Conservation (phyloP, 2,888 invertebrate genomes). For the Cryptus armator region DNA sequence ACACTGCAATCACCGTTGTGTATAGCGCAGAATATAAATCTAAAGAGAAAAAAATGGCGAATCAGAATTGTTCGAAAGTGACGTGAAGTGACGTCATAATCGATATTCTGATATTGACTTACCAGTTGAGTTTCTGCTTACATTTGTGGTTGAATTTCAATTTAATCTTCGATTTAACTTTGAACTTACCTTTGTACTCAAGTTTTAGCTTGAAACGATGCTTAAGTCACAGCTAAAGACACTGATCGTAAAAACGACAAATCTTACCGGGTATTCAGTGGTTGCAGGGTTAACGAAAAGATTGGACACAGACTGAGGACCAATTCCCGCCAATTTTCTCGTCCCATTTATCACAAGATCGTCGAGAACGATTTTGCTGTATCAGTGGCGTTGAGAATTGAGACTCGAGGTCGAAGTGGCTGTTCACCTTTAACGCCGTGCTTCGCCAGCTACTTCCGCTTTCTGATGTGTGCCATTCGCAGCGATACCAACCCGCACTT, state of each 20-base stretch:
- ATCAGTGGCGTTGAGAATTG: slow-evolving; percentile 14
- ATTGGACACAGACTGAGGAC: slow-evolving; percentile 4
- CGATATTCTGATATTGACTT: no score
- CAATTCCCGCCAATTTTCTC: slow-evolving; percentile 25
- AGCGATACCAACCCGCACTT: slow-evolving; percentile 16
- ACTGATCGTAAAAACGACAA: not conserved
- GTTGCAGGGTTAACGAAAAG: slow-evolving; percentile 10
- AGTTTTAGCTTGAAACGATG: no score
- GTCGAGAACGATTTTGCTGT: slow-evolving; percentile 11
- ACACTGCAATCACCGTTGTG: not conserved
- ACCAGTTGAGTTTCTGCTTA: no score
- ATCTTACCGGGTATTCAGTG: not conserved
- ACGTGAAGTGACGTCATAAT: no score
- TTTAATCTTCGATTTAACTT: not conserved
- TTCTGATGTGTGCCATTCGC: slow-evolving; percentile 46
- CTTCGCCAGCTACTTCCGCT: slow-evolving; percentile 41
- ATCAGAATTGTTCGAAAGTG: no score
- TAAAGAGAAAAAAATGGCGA: not conserved
- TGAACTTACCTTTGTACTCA: not conserved
- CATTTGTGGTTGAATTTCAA: not conserved
- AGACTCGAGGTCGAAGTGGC: slow-evolving; percentile 33
- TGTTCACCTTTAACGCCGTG: slow-evolving; percentile 34
- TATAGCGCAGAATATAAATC: not conserved
- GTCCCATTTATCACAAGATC: slow-evolving; percentile 28
- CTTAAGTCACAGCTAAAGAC: not conserved